phyloP scores from a whole-genome alignment of 2,113 vertebrate species.

The Tachysurus fulvidraco region DNA sequence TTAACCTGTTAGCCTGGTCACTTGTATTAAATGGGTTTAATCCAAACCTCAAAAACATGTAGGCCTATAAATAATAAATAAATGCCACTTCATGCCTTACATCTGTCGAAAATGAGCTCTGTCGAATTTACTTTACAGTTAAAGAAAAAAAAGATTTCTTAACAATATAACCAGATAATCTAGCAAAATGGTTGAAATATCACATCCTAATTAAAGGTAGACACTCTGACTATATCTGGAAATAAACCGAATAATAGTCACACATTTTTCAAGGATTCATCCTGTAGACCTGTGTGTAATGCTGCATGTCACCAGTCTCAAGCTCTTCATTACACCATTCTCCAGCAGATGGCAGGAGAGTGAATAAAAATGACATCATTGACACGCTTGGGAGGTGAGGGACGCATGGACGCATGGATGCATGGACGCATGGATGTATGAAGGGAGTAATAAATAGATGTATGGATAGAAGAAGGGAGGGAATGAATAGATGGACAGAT shows the following conservation, averaged over 20 bases:
- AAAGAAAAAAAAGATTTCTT: background rate
- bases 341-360: constrained; percentile 7
- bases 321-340: background rate
- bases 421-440: too few species aligned
- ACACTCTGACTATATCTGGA: background rate
- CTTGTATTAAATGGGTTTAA: background rate
- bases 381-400: background rate
- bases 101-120: too few species aligned
- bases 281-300: background rate
- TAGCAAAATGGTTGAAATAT: background rate
- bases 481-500: too few species aligned
- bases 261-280: background rate
- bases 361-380: background rate
- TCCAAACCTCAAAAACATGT: background rate
- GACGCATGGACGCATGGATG: background rate
- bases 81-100: background rate
- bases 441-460: too few species aligned
- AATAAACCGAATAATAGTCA: background rate
- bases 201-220: background rate
- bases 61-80: background rate
- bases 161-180: background rate
- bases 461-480: too few species aligned
- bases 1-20: background rate
- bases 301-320: too few species aligned
- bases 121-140: background rate